Conservation (phyloP, 2,797 vertebrate genomes). For the Enteromius trimaculatus region DNA sequence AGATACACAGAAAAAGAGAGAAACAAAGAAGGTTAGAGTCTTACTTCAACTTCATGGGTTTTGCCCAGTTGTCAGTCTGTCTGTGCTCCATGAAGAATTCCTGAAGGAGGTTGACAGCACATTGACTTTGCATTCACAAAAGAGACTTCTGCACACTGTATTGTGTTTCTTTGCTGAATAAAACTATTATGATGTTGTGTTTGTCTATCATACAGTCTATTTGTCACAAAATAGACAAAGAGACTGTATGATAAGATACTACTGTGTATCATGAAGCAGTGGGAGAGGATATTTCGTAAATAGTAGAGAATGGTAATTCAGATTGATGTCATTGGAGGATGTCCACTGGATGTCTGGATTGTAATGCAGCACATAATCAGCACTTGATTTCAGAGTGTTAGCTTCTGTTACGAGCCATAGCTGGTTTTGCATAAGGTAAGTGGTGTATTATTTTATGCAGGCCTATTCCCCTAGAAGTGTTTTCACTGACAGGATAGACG, state of each 20-base stretch:
- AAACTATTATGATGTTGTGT: constrained; percentile 23
- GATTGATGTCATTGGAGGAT: neutral
- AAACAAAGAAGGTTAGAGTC: constrained; percentile 12
- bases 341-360: neutral
- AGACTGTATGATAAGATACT: no score
- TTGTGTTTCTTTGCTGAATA: constrained; percentile 18
- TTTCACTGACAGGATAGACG: no score
- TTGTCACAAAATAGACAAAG: neutral
- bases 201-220: neutral
- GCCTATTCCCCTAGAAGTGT: neutral
- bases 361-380: neutral
- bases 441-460: constrained; percentile 2
- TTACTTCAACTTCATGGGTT: constrained; percentile 18
- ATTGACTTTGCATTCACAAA: constrained; percentile 28
- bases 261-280: neutral
- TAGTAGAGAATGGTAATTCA: neutral
- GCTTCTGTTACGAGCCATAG: neutral
- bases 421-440: constrained; percentile 21
- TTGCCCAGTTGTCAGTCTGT: constrained; percentile 21
- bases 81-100: constrained; percentile 19
- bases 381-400: neutral
- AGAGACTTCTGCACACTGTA: neutral
- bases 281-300: neutral
- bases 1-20: neutral
- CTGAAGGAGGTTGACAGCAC: constrained; percentile 9